These are phyloP conservation scores for Psettodes erumei DNA, from an alignment of 2,113 vertebrate genomes.

Conservation along the genomic window DNA sequence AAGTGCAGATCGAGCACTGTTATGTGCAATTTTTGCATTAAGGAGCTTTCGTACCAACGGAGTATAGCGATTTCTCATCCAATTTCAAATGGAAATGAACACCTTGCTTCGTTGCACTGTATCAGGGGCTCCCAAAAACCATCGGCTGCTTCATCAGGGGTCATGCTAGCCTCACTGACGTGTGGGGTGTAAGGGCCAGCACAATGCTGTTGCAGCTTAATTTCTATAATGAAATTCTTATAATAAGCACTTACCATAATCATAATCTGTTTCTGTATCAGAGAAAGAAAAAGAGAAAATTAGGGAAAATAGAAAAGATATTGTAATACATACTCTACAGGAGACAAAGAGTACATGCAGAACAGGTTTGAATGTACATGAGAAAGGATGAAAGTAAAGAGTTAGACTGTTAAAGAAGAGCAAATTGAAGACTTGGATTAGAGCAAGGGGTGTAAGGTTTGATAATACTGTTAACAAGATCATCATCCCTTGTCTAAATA, in stretches of 20 bases:
- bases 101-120: no score
- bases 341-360: background rate
- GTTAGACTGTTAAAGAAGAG: background rate
- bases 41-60: no score
- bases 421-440: background rate
- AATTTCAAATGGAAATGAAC: no score
- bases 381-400: background rate
- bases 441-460: no score
- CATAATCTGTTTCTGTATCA: constrained; percentile 56
- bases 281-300: constrained; percentile 4
- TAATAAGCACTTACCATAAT: constrained; percentile 67
- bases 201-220: no score
- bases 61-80: no score
- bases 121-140: no score
- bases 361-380: background rate
- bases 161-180: no score
- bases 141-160: no score
- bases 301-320: background rate
- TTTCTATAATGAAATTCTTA: background rate
- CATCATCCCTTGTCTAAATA: background rate
- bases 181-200: no score
- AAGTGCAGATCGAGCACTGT: no score
- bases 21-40: no score
- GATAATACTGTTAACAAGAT: background rate
- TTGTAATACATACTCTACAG: background rate